Percentiles rank a stretch among this genome's conserved stretches.
Conservation (phyloP, 1,140 invertebrate species). For the Meloidogyne floridensis region DNA sequence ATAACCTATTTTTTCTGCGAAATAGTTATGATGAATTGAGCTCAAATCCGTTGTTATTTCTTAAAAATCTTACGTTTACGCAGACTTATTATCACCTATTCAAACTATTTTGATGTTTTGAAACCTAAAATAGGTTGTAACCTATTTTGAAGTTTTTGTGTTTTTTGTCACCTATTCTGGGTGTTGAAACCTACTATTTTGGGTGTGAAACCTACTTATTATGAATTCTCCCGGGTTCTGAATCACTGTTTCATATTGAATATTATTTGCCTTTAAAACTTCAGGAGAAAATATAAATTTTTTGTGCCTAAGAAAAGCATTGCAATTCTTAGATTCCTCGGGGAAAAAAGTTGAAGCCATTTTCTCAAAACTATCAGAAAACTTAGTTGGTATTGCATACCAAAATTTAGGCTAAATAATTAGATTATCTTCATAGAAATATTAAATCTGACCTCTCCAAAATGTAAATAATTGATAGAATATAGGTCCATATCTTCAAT, state of each 20-base stretch:
- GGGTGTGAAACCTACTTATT: slow-evolving; percentile 81
- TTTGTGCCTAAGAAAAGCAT: slow-evolving; percentile 92
- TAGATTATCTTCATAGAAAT: background rate
- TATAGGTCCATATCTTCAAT: slow-evolving; percentile 99
- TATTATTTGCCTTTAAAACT: slow-evolving; percentile 25
- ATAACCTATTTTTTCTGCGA: too few species aligned
- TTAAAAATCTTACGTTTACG: too few species aligned
- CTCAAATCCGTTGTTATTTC: too few species aligned
- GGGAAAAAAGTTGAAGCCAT: slow-evolving; percentile 70
- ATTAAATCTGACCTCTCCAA: slow-evolving; percentile 70
- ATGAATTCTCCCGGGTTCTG: slow-evolving; percentile 93
- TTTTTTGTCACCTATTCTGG: too few species aligned
- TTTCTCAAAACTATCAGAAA: slow-evolving; percentile 86
- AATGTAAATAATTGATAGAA: slow-evolving; percentile 96
- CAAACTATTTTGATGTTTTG: too few species aligned
- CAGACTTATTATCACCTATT: too few species aligned
- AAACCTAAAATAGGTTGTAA: too few species aligned
- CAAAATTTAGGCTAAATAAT: slow-evolving; percentile 57
- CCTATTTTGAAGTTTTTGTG: too few species aligned
- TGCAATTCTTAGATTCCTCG: slow-evolving; percentile 80
- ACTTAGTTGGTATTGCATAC: slow-evolving; percentile 89
- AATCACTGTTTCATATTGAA: slow-evolving; percentile 82
- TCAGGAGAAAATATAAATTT: slow-evolving; percentile 78
- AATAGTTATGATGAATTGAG: too few species aligned
- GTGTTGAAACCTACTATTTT: too few species aligned